Conservation (phyloP, 2,888 invertebrate genomes). For the Schrankia costaestrigalis region DNA sequence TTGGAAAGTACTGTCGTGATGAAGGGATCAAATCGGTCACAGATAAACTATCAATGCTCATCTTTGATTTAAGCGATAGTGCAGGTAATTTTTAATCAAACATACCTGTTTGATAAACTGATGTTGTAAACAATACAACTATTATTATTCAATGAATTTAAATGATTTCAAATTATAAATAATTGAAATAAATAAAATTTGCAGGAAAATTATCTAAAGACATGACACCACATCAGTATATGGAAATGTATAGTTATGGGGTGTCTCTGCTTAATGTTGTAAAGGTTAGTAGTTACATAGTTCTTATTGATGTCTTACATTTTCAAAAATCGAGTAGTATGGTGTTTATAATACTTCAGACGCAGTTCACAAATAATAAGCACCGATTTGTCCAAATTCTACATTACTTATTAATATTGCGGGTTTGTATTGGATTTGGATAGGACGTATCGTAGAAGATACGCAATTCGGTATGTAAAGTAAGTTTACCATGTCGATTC, state of each 20-base stretch:
- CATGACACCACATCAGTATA: conserved; percentile 66
- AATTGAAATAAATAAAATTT: conserved; percentile 35
- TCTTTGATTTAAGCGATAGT: conserved; percentile 45
- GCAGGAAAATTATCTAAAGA: conserved; percentile 70
- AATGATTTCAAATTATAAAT: neutral
- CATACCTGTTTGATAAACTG: too few species aligned
- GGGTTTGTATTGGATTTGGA: too few species aligned
- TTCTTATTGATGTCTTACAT: neutral
- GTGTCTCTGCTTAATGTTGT: conserved; percentile 72
- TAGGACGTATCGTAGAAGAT: too few species aligned
- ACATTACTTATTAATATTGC: too few species aligned
- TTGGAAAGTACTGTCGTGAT: conserved; percentile 44
- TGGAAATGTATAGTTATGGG: conserved; percentile 77
- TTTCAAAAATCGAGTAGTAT: neutral
- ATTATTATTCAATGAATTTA: too few species aligned
- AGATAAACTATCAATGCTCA: conserved; percentile 43
- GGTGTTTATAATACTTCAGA: too few species aligned
- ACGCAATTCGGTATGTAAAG: too few species aligned
- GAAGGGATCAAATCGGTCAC: conserved; percentile 44
- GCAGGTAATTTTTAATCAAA: conserved; percentile 38
- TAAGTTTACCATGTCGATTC: too few species aligned
- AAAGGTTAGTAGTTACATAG: conserved; percentile 41
- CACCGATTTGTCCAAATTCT: too few species aligned
- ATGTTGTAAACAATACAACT: too few species aligned
- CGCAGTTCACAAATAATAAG: too few species aligned